Evolutionary conservation across 2,797 vertebrate genomes (phyloP).

Genomic region (Macrochelys suwanniensis): DNA sequence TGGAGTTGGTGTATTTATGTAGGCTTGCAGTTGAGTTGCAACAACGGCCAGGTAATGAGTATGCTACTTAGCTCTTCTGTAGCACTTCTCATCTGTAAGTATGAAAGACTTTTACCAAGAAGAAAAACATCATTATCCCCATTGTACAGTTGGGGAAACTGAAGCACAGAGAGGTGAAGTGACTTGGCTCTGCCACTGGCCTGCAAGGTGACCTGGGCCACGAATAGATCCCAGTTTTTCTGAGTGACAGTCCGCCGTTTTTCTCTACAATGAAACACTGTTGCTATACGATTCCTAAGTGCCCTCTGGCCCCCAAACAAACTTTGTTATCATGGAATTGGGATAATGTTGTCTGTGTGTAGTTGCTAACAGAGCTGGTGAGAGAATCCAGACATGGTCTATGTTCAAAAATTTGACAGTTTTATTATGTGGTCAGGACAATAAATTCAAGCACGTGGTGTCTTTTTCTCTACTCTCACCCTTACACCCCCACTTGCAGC

Average conservation of each 20-base stretch:
- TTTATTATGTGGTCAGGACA: background rate
- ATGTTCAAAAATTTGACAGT: background rate
- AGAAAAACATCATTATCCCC: background rate
- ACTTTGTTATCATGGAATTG: background rate
- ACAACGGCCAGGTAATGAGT: background rate
- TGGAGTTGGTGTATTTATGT: background rate
- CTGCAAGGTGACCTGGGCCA: background rate
- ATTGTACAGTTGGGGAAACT: background rate
- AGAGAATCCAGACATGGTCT: background rate
- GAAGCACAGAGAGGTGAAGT: background rate
- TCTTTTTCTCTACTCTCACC: background rate
- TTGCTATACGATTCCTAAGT: background rate
- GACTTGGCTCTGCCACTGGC: background rate
- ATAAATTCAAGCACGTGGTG: background rate
- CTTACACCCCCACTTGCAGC: background rate
- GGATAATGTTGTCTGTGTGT: background rate
- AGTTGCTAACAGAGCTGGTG: background rate
- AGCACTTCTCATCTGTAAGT: background rate
- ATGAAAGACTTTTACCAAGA: background rate
- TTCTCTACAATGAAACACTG: background rate
- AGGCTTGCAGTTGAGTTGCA: background rate
- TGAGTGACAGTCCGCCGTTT: background rate
- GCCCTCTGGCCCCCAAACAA: background rate
- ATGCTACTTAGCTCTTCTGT: background rate
- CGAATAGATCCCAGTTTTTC: background rate